These are phyloP conservation scores for western clawed frog (Xenopus tropicalis) DNA, from an alignment of 2,113 vertebrate genomes.

Conservation along the genomic window DNA sequence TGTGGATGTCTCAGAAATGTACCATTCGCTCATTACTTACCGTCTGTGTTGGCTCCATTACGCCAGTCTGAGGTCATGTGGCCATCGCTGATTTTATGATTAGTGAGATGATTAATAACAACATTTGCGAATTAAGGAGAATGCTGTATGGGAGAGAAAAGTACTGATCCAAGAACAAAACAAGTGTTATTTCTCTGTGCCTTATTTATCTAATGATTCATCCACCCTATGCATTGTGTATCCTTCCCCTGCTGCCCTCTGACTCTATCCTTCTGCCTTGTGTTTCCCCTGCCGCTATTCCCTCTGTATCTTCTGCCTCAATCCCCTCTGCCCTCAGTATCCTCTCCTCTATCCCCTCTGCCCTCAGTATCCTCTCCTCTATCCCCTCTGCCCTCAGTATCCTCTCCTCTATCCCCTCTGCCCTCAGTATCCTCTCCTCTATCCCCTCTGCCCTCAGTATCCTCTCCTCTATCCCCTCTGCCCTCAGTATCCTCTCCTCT, in stretches of 20 bases:
- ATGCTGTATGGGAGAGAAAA: slow-evolving; percentile 22
- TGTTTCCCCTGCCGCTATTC: background rate
- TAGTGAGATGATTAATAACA: slow-evolving; percentile 45
- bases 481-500: background rate
- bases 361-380: background rate
- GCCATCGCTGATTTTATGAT: slow-evolving; percentile 46
- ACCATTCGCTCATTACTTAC: slow-evolving; percentile 24
- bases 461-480: background rate
- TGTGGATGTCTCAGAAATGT: slow-evolving; percentile 31
- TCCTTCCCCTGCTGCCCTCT: background rate
- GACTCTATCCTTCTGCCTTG: background rate
- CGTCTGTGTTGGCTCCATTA: slow-evolving; percentile 45
- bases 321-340: background rate
- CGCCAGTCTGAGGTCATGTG: slow-evolving; percentile 40
- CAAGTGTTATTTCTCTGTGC: slow-evolving; percentile 34
- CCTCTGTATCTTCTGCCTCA: background rate
- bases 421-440: background rate
- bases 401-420: no score
- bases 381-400: background rate
- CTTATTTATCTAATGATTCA: slow-evolving; percentile 1
- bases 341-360: background rate
- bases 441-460: background rate
- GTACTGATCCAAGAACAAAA: slow-evolving; percentile 37
- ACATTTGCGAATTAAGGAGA: slow-evolving; percentile 43
- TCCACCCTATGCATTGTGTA: background rate